Percentiles rank a stretch among this genome's conserved stretches.
Evolutionary conservation across 92 coral and sea anemone species (phyloP).

Genomic region (Palythoa heliodiscus): DNA sequence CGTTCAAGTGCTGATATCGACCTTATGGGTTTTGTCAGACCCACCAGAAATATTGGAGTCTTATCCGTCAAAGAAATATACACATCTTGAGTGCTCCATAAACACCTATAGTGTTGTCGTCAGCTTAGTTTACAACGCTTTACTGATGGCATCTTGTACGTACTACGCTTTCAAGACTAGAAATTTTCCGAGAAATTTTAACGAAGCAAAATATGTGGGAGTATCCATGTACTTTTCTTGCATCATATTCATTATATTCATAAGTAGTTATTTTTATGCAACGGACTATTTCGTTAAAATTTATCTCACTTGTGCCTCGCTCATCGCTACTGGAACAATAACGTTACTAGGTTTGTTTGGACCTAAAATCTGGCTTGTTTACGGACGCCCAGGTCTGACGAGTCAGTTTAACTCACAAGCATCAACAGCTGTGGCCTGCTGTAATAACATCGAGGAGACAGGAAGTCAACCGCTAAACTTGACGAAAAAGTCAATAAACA

Average conservation of each 20-base stretch:
- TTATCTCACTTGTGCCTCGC: slow-evolving; percentile 49
- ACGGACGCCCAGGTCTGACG: neutral
- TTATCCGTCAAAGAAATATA: slow-evolving; percentile 25
- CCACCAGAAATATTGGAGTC: slow-evolving; percentile 38
- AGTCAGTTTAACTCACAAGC: neutral
- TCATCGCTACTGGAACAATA: slow-evolving; percentile 47
- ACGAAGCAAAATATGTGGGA: slow-evolving; percentile 59
- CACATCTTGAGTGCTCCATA: slow-evolving; percentile 46
- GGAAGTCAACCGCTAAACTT: neutral
- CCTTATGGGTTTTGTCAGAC: slow-evolving; percentile 44
- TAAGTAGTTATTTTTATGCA: slow-evolving; percentile 52
- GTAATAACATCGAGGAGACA: neutral
- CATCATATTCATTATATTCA: slow-evolving; percentile 48
- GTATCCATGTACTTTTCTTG: slow-evolving; percentile 58
- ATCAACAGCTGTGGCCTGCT: neutral
- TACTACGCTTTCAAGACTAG: slow-evolving; percentile 56
- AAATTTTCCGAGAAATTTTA: slow-evolving; percentile 60
- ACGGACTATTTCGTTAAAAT: slow-evolving; percentile 47
- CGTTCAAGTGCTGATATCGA: slow-evolving; percentile 44
- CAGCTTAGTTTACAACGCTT: slow-evolving; percentile 47
- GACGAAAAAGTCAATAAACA: slow-evolving; percentile 2
- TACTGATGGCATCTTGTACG: slow-evolving; percentile 55
- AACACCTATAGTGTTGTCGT: slow-evolving; percentile 34
- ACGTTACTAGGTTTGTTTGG: slow-evolving; percentile 53
- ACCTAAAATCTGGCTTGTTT: slow-evolving; percentile 54